Evolutionary conservation across 2,797 vertebrate genomes (phyloP).

Genomic region (Poeciliopsis gracilis): DNA sequence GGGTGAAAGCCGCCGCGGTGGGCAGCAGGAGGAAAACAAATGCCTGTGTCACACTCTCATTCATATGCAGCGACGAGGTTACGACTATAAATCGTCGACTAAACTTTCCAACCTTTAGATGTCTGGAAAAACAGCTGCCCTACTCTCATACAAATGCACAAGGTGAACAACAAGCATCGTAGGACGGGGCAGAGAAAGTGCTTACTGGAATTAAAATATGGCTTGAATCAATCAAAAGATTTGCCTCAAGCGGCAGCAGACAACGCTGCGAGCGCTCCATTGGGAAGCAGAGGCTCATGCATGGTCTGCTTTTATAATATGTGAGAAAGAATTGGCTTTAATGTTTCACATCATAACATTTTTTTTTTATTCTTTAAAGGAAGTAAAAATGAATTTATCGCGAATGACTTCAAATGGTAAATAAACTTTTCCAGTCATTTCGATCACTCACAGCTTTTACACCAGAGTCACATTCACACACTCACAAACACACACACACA

Average conservation of each 20-base stretch:
- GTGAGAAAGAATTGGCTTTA: not conserved
- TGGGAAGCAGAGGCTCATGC: conserved; percentile 6
- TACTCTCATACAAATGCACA: not conserved
- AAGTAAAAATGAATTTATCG: too few relatives aligned
- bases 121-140: not conserved
- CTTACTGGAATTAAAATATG: conserved; percentile 10
- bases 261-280: not conserved
- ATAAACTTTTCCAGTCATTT: too few relatives aligned
- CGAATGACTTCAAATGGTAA: too few relatives aligned
- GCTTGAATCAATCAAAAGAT: conserved; percentile 14
- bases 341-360: too few relatives aligned
- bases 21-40: conserved; percentile 3
- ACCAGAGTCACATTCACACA: too few relatives aligned
- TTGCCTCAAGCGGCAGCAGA: conserved; percentile 6
- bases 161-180: conserved; percentile 7
- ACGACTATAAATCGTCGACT: not conserved
- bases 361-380: too few relatives aligned
- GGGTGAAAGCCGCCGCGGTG: conserved; percentile 6
- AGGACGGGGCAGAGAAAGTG: not conserved
- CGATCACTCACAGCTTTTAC: too few relatives aligned
- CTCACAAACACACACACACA: too few relatives aligned
- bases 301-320: conserved; percentile 22
- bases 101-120: conserved; percentile 19
- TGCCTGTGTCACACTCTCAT: not conserved
- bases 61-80: conserved; percentile 8